Evolutionary conservation across 2,888 invertebrate genomes (phyloP).

Genomic region (Cyclophora albipunctata): DNA sequence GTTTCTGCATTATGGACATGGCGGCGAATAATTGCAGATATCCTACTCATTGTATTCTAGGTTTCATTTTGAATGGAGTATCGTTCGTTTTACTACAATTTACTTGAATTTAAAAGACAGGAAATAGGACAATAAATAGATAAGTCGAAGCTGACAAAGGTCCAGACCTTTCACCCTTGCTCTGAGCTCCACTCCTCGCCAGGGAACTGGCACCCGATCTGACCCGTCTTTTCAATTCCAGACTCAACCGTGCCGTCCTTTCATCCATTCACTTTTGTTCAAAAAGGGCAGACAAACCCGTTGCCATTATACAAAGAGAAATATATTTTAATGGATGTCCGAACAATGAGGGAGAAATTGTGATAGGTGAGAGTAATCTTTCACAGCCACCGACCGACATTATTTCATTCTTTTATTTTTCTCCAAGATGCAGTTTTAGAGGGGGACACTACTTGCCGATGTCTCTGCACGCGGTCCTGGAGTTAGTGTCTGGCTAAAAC

Average conservation of each 20-base stretch:
- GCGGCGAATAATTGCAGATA: too few species aligned
- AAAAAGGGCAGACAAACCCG: conserved; percentile 59
- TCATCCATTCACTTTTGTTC: conserved; percentile 62
- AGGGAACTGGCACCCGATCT: conserved; percentile 35
- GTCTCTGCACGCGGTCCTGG: background rate
- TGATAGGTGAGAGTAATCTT: conserved; percentile 73
- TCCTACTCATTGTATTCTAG: too few species aligned
- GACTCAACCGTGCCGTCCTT: conserved; percentile 58
- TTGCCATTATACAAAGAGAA: conserved; percentile 53
- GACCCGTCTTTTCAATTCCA: conserved; percentile 51
- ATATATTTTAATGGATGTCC: conserved; percentile 58
- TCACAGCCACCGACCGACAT: conserved; percentile 49
- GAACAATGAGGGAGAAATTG: conserved; percentile 68
- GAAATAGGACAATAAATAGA: conserved; percentile 18
- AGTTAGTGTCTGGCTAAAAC: background rate
- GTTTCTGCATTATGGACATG: conserved; percentile 11
- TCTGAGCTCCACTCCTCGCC: conserved; percentile 8
- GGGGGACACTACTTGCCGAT: background rate
- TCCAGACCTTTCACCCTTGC: conserved; percentile 17
- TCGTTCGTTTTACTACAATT: conserved; percentile 4
- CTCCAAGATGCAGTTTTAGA: conserved; percentile 27
- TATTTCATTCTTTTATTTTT: conserved; percentile 53
- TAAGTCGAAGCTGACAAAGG: conserved; percentile 15
- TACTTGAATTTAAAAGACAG: conserved; percentile 14
- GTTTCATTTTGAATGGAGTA: background rate